Evolutionary conservation across 2,888 invertebrate species (phyloP), one percentile per base, ranked within the genome.

Genomic region (Agriotes lineatus): DNA sequence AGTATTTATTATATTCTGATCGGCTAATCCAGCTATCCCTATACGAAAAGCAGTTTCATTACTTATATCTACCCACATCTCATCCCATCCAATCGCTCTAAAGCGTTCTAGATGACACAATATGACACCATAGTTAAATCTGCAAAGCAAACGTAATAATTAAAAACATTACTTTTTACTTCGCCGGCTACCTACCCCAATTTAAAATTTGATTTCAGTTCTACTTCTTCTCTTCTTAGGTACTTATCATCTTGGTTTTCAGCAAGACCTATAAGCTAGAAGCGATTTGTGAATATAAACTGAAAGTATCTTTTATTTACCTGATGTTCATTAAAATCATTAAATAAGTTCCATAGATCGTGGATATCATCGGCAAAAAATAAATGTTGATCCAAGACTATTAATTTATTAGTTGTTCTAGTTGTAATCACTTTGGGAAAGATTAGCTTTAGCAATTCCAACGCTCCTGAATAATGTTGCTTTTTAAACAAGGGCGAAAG

Each of bases 311-410:
- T n/a, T n/a, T n/a, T n/a, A 37, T 14, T 20, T 81, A 90, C 90
- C 87, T 94, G 92, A 67, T 88, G 87, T 66, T 85, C 82, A 67
- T 88, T 88, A 84, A 96, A 92, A 71, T 91, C 88, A 39, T 88
- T 85, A 82, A 96, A 96, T 75, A 92, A 83, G 71, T 86, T 85
- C 96, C 96, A 96, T 35, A 96, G 85, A 76, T 92, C 90, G 20
- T 89, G 90, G 56, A 96, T 90, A 83, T 96, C 95, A 73, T 91
- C 90, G 4, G 93, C 87, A 82, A 96, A 92, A 0, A 92, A 94
- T 52, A 96, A 86, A 82, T 96, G 96, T 0, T 94, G 4, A 2
- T 39, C 37, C 1, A 39, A 5, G n/a, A 39, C 14, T 5, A 39
- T 39, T 14, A 39, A 5, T 6, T 12, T 39, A 6, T n/a, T 39